Conservation (phyloP, 2,113 vertebrate genomes). For the Illadopsis cleaveri region DNA sequence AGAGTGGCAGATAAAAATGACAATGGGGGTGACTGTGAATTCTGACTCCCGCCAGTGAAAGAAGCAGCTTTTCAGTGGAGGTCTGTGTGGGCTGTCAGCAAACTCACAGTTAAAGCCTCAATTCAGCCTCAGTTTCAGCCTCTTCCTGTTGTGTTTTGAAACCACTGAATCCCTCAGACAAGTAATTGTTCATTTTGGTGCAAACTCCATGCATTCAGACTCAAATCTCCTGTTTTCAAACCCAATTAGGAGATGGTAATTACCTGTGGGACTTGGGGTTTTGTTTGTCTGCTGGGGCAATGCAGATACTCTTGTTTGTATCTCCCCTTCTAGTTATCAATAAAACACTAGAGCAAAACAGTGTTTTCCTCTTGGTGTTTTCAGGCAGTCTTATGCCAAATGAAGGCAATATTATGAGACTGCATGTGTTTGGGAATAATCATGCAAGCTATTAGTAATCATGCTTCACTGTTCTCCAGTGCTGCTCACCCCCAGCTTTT, state of each 20-base stretch:
- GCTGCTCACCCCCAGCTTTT: background rate
- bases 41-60: background rate
- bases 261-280: constrained; percentile 74
- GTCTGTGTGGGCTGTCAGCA: background rate
- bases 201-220: constrained; percentile 36
- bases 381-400: constrained; percentile 34
- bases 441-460: constrained; percentile 2
- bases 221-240: constrained; percentile 69
- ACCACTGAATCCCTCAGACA: background rate
- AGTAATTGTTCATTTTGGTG: constrained; percentile 51
- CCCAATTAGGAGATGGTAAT: constrained; percentile 79
- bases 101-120: background rate
- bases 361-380: constrained; percentile 14
- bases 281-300: constrained; percentile 50
- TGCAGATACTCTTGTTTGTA: constrained; percentile 21
- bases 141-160: constrained; percentile 32
- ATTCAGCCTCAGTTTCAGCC: background rate
- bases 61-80: background rate
- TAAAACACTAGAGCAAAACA: constrained; percentile 66
- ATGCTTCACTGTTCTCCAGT: background rate
- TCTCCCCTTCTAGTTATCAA: constrained; percentile 63
- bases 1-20: constrained; percentile 16
- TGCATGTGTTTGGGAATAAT: constrained; percentile 35
- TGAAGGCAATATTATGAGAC: constrained; percentile 24
- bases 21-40: background rate